Percentiles rank a stretch among this genome's conserved stretches.
Evolutionary conservation across 2,797 vertebrate genomes (phyloP).

Genomic region (Lagorchestes hirsutus): DNA sequence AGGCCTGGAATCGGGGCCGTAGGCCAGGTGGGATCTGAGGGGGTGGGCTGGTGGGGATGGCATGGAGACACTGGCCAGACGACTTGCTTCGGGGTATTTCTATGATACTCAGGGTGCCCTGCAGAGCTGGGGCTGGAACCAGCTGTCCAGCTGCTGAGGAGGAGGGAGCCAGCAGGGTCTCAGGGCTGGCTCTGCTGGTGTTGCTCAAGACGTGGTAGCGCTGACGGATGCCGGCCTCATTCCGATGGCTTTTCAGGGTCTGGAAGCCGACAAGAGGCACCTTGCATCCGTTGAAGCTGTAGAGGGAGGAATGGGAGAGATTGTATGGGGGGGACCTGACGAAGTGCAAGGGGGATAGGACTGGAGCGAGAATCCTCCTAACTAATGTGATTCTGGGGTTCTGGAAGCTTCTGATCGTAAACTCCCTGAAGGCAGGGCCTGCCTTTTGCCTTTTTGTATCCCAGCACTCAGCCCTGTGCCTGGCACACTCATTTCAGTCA

Average conservation of each 20-base stretch:
- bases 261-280: conserved; percentile 85
- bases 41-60: conserved; percentile 84
- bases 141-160: neutral
- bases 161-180: conserved; percentile 84
- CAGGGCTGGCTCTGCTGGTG: conserved; percentile 9
- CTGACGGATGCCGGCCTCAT: conserved; percentile 68
- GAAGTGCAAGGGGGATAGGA: neutral
- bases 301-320: neutral
- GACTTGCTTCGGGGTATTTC: conserved; percentile 82
- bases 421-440: neutral
- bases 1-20: conserved; percentile 90
- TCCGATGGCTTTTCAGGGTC: conserved; percentile 77
- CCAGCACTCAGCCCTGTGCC: neutral
- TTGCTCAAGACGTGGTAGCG: conserved; percentile 85
- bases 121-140: conserved; percentile 81
- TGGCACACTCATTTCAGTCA: no score
- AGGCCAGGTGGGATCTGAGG: conserved; percentile 88
- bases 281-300: conserved; percentile 86
- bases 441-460: neutral
- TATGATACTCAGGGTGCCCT: conserved; percentile 86
- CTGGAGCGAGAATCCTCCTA: no score
- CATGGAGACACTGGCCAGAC: conserved; percentile 73
- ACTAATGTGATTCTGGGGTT: neutral
- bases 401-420: neutral
- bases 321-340: neutral